Conservation (phyloP, 2,888 invertebrate genomes). For the Lochmaea crataegi region DNA sequence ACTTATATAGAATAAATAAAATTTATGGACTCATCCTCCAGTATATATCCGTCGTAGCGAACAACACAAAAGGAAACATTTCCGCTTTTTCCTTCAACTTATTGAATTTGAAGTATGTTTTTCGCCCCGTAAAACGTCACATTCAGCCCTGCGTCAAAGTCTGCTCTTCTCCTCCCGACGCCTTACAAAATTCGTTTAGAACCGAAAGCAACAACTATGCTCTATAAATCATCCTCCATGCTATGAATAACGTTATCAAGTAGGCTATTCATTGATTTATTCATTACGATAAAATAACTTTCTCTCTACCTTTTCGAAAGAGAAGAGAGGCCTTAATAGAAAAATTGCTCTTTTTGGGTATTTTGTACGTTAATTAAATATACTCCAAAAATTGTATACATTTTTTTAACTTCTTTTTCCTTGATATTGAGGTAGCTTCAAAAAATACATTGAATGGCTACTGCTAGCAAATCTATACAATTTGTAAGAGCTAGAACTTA, state of each 20-base stretch:
- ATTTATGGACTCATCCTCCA: background rate
- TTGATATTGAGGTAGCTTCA: too few relatives aligned
- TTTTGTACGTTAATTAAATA: too few relatives aligned
- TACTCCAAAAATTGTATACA: too few relatives aligned
- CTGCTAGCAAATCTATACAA: too few relatives aligned
- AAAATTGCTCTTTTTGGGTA: too few relatives aligned
- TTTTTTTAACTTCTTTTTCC: too few relatives aligned
- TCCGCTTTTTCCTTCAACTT: conserved; percentile 14
- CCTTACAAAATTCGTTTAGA: conserved; percentile 21
- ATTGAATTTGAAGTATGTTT: conserved; percentile 28
- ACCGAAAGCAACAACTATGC: conserved; percentile 31
- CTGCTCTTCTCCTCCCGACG: conserved; percentile 6
- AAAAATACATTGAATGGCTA: too few relatives aligned
- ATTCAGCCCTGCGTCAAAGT: conserved; percentile 12
- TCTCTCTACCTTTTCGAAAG: background rate
- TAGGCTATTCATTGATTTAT: conserved; percentile 31
- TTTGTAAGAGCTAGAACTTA: too few relatives aligned
- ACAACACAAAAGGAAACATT: conserved; percentile 24
- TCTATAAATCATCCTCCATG: conserved; percentile 31
- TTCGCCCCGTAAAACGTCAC: conserved; percentile 10
- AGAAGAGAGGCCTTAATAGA: background rate
- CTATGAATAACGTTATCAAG: conserved; percentile 34
- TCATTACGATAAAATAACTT: conserved; percentile 23
- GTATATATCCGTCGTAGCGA: background rate
- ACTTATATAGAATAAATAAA: background rate